Conservation (phyloP, 2,113 vertebrate genomes). For the Onychostoma macrolepis region DNA sequence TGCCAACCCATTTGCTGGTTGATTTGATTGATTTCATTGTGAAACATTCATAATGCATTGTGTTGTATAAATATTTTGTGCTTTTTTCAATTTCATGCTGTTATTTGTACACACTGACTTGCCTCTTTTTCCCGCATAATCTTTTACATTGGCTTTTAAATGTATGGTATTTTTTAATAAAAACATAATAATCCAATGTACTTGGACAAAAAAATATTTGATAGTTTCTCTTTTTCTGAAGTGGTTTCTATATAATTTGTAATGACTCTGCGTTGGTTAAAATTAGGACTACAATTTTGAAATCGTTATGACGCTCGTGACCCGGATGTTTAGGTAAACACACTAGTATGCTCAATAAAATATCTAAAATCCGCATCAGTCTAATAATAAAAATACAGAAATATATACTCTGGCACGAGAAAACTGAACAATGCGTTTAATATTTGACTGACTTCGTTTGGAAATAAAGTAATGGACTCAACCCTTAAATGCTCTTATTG, state of each 20-base stretch:
- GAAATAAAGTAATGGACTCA: not conserved
- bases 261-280: not conserved
- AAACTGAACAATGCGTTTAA: no score
- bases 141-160: constrained; percentile 3
- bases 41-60: not conserved
- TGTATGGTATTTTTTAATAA: not conserved
- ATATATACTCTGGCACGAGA: not conserved
- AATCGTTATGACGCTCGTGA: not conserved
- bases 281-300: constrained; percentile 14
- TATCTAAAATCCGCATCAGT: not conserved
- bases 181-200: not conserved
- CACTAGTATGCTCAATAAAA: not conserved
- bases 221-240: not conserved
- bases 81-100: not conserved
- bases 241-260: not conserved
- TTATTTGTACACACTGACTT: not conserved
- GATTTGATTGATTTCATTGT: constrained; percentile 66
- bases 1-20: constrained; percentile 93
- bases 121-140: not conserved
- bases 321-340: not conserved
- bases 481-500: not conserved
- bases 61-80: not conserved
- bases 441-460: not conserved
- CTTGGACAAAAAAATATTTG: not conserved
- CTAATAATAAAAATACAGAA: not conserved